Evolutionary conservation across 2,888 invertebrate genomes (phyloP).

Genomic region (Drosophila algonquin): DNA sequence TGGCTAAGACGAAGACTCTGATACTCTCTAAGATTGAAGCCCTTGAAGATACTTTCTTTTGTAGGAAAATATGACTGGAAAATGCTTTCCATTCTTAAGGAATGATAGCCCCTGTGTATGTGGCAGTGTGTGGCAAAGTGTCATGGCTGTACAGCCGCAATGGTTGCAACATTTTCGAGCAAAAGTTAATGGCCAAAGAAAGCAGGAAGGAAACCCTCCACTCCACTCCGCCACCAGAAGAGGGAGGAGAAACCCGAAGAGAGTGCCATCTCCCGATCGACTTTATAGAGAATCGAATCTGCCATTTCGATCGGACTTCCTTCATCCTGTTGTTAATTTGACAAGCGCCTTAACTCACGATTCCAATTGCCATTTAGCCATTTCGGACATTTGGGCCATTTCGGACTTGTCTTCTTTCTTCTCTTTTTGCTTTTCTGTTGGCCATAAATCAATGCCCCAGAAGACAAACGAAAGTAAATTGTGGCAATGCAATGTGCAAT

Average conservation of each 20-base stretch:
- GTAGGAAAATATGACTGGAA: too few relatives aligned
- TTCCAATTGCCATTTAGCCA: constrained; percentile 64
- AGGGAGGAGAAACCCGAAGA: background rate
- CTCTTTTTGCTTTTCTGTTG: constrained; percentile 32
- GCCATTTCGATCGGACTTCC: constrained; percentile 24
- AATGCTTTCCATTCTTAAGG: too few relatives aligned
- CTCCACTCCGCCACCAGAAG: background rate
- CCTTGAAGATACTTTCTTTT: background rate
- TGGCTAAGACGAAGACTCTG: background rate
- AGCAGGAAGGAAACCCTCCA: background rate
- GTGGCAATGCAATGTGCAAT: constrained; percentile 8
- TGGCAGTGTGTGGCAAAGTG: background rate
- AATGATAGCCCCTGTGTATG: background rate
- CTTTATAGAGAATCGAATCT: constrained; percentile 14
- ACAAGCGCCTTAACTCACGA: constrained; percentile 59
- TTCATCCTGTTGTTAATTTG: constrained; percentile 25
- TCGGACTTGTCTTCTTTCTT: constrained; percentile 40
- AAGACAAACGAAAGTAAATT: constrained; percentile 69
- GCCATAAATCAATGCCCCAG: constrained; percentile 68
- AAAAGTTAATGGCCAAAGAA: constrained; percentile 50
- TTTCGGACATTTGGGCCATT: constrained; percentile 21
- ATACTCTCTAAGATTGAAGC: background rate
- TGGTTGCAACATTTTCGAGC: constrained; percentile 55
- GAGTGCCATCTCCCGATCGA: constrained; percentile 2
- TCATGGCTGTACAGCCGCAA: too few relatives aligned